These are phyloP conservation scores for Manacus vitellinus DNA, from an alignment of 2,113 vertebrate species.

Conservation along the genomic window DNA sequence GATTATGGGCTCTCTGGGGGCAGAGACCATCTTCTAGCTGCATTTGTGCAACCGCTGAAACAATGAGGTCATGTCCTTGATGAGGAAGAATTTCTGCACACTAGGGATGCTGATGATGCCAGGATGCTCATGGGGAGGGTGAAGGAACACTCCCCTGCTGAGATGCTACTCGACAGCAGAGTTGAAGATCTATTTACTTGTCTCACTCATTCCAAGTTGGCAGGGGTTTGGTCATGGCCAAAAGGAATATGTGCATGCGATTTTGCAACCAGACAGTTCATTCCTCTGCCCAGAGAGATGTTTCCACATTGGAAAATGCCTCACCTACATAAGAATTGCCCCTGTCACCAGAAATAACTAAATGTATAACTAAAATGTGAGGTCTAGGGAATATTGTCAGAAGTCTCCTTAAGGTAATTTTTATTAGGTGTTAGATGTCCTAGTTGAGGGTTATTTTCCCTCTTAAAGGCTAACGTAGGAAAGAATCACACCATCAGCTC, in stretches of 20 bases:
- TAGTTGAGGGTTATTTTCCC: conserved; percentile 10
- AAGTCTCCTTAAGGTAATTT: conserved; percentile 9
- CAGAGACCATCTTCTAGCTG: conserved; percentile 19
- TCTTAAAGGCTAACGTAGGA: not conserved
- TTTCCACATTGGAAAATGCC: not conserved
- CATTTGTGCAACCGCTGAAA: conserved; percentile 14
- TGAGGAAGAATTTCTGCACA: not conserved
- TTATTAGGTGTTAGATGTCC: conserved; percentile 43
- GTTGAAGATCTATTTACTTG: not conserved
- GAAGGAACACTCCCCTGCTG: not conserved
- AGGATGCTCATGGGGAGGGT: not conserved
- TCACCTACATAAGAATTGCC: not conserved
- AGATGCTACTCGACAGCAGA: not conserved
- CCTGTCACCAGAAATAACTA: not conserved
- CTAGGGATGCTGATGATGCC: conserved; percentile 11
- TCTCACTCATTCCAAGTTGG: not conserved
- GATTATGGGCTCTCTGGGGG: conserved; percentile 13
- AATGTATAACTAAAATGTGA: not conserved
- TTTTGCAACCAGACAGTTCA: not conserved
- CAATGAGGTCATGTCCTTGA: conserved; percentile 39
- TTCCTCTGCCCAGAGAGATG: not conserved
- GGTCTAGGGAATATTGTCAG: not conserved
- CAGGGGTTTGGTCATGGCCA: not conserved
- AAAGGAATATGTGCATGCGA: not conserved
- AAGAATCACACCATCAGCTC: conserved; percentile 17